Base-by-base conservation (phyloP, 2,797 vertebrate genomes). In the Schizopygopsis pylzovi region DNA sequence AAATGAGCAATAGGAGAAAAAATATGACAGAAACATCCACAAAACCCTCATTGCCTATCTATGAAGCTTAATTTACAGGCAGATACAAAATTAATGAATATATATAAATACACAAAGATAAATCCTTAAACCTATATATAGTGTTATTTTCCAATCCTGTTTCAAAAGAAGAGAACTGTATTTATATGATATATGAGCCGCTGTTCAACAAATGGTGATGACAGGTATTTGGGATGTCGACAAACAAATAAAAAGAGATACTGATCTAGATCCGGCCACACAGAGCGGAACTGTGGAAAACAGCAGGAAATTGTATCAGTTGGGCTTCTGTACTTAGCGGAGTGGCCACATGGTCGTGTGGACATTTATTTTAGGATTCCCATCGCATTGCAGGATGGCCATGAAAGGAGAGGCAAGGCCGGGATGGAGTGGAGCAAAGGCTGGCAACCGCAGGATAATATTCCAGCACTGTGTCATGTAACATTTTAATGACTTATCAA, bases 291-390 rank as follows among this genome's bases (percentile, higher is more conserved):
- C 25, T 56, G 39, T 43, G 80, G 94, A 94, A 95, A 93, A 92
- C 93, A 92, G 85, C 71, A 91, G 71, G 92, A 93, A 94, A 94
- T 92, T 93, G 93, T 88, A 93, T 96, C 93, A 94, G 94, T 93
- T 83, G 82, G 63, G 76, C 65, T 79, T 79, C 83, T 84, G 63
- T 78, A 78, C 33, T 56, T 78, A 39, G 45, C 12, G 25, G 93
- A 91, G 92, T 92, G 93, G 92, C 90, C 92, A 94, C 93, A 93
- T 91, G 93, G 93, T 94, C 90, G 93, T 91, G 92, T 91, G 92
- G 92, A 95, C 93, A 94, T 96, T 95, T 96, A 96, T 96, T 96
- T 96, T 96, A 94, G 94, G 95, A 95, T 96, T 96, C 94, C 93
- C 94, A 94, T 90, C 89, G 93, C 93, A 91, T 94, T 95, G 94